Percentiles rank a stretch among this genome's conserved stretches.
Conservation (phyloP, 1,140 invertebrate genomes). For the Drosophila truncata region DNA sequence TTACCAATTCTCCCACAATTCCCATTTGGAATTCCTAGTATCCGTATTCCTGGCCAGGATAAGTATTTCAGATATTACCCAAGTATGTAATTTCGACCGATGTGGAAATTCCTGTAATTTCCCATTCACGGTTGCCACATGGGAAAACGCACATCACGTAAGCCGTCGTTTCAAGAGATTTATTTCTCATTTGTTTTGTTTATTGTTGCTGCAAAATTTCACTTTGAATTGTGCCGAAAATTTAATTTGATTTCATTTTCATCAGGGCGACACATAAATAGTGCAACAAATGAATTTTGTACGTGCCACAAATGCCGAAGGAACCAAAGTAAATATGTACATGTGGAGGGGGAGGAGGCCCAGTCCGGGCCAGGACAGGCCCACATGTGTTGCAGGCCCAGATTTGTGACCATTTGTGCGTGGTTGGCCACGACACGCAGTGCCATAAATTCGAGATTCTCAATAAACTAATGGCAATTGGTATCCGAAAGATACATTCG, state of each 20-base stretch:
- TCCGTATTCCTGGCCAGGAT: neutral
- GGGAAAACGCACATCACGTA: constrained; percentile 18
- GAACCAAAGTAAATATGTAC: constrained; percentile 1
- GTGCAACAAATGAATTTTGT: constrained; percentile 82
- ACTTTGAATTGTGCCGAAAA: constrained; percentile 80
- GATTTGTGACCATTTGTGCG: constrained; percentile 82
- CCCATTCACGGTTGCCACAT: constrained; percentile 18
- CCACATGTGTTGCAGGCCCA: constrained; percentile 64
- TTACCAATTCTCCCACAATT: neutral
- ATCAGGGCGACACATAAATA: constrained; percentile 72
- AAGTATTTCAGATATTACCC: constrained; percentile 24
- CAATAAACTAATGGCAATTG: constrained; percentile 84
- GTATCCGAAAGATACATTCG: constrained; percentile 76
- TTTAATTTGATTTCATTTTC: constrained; percentile 84
- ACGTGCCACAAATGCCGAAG: constrained; percentile 79
- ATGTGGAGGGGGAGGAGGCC: neutral
- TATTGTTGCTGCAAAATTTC: constrained; percentile 48
- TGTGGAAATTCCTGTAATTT: constrained; percentile 30
- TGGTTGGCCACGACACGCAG: constrained; percentile 74
- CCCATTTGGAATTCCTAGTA: constrained; percentile 1
- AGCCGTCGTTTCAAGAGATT: constrained; percentile 25
- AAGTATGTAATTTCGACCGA: constrained; percentile 16
- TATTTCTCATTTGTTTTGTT: constrained; percentile 43
- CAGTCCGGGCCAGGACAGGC: constrained; percentile 1
- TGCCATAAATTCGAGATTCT: constrained; percentile 76